Conservation (phyloP, 2,113 vertebrate genomes). For the Sorex fumeus region DNA sequence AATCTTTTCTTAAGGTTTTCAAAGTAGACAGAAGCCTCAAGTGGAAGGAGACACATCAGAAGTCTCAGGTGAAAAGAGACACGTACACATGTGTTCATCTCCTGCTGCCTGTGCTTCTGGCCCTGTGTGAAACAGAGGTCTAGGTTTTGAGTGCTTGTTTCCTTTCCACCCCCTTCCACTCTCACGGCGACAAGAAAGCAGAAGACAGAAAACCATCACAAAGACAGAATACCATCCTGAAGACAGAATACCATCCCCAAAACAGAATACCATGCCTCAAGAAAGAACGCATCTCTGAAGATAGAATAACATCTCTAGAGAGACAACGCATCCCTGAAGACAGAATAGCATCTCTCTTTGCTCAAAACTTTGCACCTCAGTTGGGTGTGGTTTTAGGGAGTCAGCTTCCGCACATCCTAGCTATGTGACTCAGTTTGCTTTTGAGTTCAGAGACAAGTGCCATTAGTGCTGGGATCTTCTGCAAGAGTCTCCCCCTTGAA, state of each 20-base stretch:
- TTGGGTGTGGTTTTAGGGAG: neutral
- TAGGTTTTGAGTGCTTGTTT: neutral
- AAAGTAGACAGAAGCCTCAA: neutral
- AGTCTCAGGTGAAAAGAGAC: neutral
- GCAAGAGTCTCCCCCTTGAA: no score
- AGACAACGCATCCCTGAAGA: no score
- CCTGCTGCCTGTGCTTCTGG: no score
- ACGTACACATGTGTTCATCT: no score
- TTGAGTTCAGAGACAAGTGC: neutral
- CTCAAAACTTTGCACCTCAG: neutral
- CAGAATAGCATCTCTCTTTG: neutral
- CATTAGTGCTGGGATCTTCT: fast-evolving
- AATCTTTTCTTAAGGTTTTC: neutral
- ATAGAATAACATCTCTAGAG: no score
- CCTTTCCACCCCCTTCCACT: no score
- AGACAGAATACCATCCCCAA: no score
- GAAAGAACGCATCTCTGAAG: no score
- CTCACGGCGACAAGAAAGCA: neutral
- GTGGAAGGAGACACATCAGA: neutral
- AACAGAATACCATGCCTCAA: no score
- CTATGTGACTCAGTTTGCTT: no score
- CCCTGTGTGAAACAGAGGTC: neutral
- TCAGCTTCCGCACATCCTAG: neutral
- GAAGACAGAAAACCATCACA: neutral
- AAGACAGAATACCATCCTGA: no score